Conservation (phyloP, 2,888 invertebrate genomes). For the Agrypnus murinus region DNA sequence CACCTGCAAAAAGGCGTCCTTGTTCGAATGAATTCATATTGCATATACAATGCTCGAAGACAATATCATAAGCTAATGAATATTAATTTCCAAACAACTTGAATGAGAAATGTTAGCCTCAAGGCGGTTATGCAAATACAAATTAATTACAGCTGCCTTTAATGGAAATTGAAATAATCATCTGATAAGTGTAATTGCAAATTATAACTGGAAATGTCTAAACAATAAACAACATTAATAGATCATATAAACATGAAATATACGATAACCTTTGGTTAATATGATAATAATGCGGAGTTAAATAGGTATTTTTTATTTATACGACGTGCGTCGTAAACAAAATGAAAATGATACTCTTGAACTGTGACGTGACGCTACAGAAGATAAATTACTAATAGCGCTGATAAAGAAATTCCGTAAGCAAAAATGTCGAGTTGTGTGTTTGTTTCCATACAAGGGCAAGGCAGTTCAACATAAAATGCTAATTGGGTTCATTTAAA, state of each 20-base stretch:
- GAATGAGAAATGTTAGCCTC: not conserved
- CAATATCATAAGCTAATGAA: constrained; percentile 1
- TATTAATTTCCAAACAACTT: not conserved
- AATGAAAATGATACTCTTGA: not conserved
- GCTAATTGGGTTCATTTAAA: not conserved
- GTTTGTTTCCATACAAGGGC: not conserved
- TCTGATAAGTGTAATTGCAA: not conserved
- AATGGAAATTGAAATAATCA: not conserved
- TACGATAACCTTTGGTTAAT: not conserved
- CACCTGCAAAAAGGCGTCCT: not conserved
- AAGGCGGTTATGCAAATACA: not conserved
- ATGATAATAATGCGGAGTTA: not conserved
- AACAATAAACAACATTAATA: too few species aligned
- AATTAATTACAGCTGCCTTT: constrained; percentile 3
- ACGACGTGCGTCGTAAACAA: constrained; percentile 2
- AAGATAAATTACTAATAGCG: constrained; percentile 6
- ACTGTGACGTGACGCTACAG: not conserved
- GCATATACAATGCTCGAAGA: not conserved
- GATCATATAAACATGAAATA: not conserved
- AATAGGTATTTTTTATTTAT: constrained; percentile 5
- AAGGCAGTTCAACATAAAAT: not conserved
- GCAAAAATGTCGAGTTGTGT: too few species aligned
- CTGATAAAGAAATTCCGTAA: not conserved
- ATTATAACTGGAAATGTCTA: too few species aligned
- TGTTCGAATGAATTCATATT: not conserved